phyloP scores from a whole-genome alignment of 92 coral and sea anemone genomes.

The Blastomussa wellsi region DNA sequence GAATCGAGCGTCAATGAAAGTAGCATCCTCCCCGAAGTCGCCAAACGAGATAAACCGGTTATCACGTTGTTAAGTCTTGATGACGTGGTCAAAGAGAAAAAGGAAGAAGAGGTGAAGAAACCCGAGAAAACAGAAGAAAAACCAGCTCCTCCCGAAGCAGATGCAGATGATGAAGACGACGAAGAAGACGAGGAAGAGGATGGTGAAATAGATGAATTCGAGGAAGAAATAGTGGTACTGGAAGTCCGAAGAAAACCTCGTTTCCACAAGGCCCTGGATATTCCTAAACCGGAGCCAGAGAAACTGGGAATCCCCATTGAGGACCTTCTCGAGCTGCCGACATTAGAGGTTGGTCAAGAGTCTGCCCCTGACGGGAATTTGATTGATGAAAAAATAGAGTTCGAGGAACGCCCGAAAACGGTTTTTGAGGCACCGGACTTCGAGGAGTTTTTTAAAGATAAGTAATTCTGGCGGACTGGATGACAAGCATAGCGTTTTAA shows the following conservation, averaged over 20 bases:
- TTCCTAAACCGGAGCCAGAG: constrained; percentile 14
- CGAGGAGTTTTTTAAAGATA: neutral
- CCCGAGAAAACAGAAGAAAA: constrained; percentile 3
- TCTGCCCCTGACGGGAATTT: constrained; percentile 9
- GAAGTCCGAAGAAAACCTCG: constrained; percentile 28
- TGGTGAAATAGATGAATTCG: constrained; percentile 30
- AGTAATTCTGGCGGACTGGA: neutral
- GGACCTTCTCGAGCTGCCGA: constrained; percentile 26
- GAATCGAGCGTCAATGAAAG: constrained; percentile 25
- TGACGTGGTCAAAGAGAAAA: constrained; percentile 5
- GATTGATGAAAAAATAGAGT: constrained; percentile 12
- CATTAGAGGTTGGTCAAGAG: constrained; percentile 18
- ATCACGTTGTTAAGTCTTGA: constrained; percentile 16
- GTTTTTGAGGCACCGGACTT: neutral
- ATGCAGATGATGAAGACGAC: constrained; percentile 6
- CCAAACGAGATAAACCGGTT: constrained; percentile 32
- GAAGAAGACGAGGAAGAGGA: constrained; percentile 28
- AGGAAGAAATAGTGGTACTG: constrained; percentile 32
- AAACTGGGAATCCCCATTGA: constrained; percentile 33
- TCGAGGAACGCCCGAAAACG: constrained; percentile 2
- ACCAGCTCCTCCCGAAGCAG: constrained; percentile 13
- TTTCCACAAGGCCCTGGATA: constrained; percentile 22
- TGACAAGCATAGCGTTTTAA: neutral
- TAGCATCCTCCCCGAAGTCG: constrained; percentile 25
- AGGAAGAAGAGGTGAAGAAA: constrained; percentile 19